A percentile compares a stretch with the other conserved stretches of the same genome.
These are phyloP conservation scores for Amblyraja radiata DNA, from an alignment of 2,797 vertebrate species.

Conservation along the genomic window DNA sequence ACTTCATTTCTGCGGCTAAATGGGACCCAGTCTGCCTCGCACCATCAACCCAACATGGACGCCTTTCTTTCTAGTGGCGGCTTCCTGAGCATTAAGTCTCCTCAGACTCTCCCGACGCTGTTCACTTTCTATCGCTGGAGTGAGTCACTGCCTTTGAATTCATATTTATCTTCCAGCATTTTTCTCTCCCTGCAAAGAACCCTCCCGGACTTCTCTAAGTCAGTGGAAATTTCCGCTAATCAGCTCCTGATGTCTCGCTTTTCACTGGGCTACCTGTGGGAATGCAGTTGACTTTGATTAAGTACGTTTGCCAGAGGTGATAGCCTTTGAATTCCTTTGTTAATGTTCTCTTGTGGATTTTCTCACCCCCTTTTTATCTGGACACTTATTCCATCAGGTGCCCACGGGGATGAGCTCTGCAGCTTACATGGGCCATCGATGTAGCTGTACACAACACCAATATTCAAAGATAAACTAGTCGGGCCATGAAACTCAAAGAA, in stretches of 20 bases:
- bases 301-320: background rate
- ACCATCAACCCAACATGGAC: background rate
- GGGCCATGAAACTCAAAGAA: background rate
- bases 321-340: background rate
- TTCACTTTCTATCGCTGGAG: background rate
- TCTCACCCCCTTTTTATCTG: background rate
- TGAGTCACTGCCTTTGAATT: background rate
- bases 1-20: background rate
- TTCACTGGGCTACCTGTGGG: constrained; percentile 3
- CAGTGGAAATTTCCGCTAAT: constrained; percentile 7
- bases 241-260: background rate
- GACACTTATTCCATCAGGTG: background rate
- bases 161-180: background rate
- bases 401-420: no score
- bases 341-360: background rate
- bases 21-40: background rate
- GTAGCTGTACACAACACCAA: background rate
- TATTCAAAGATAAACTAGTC: background rate
- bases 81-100: background rate
- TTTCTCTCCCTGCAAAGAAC: background rate
- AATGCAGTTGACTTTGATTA: constrained; percentile 18
- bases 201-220: background rate
- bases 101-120: background rate
- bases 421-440: background rate
- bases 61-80: background rate